Percentiles rank a stretch among this genome's conserved stretches.
Conservation (phyloP, 2,113 vertebrate genomes). For the Corydoras sp. region DNA sequence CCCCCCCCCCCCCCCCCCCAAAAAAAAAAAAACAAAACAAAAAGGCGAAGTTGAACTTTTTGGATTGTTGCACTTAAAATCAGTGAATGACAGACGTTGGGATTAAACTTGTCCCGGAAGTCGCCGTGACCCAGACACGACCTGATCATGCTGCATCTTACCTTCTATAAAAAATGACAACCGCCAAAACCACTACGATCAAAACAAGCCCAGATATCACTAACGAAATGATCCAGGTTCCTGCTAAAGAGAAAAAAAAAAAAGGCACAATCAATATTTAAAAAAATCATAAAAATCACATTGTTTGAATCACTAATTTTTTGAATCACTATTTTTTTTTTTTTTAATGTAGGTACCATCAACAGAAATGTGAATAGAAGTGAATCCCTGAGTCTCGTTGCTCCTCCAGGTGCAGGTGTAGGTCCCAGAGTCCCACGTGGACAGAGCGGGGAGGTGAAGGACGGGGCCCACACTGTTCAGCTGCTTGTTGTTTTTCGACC, state of each 20-base stretch:
- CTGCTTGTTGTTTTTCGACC: conserved; percentile 28
- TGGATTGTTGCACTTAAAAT: too few species aligned
- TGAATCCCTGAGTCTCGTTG: background rate
- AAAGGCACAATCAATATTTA: background rate
- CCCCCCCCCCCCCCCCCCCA: too few species aligned
- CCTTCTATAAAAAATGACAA: conserved; percentile 4
- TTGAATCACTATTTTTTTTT: too few species aligned
- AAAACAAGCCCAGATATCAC: background rate
- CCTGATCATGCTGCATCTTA: background rate
- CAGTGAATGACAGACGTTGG: too few species aligned
- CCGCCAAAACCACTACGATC: conserved; percentile 1
- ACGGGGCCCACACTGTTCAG: background rate
- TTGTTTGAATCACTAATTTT: background rate
- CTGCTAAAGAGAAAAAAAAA: background rate
- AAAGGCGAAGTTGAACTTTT: too few species aligned
- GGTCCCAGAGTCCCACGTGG: conserved; percentile 9
- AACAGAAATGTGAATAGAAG: background rate
- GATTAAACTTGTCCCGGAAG: background rate
- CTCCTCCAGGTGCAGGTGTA: conserved; percentile 17
- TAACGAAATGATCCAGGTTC: background rate
- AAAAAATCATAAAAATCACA: background rate
- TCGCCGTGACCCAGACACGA: background rate
- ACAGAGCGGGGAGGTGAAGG: conserved; percentile 11
- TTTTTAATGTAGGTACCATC: conserved; percentile 1
- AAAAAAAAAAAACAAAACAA: too few species aligned